Conservation (phyloP, 2,888 invertebrate genomes). For the Liodrosophila aerea region DNA sequence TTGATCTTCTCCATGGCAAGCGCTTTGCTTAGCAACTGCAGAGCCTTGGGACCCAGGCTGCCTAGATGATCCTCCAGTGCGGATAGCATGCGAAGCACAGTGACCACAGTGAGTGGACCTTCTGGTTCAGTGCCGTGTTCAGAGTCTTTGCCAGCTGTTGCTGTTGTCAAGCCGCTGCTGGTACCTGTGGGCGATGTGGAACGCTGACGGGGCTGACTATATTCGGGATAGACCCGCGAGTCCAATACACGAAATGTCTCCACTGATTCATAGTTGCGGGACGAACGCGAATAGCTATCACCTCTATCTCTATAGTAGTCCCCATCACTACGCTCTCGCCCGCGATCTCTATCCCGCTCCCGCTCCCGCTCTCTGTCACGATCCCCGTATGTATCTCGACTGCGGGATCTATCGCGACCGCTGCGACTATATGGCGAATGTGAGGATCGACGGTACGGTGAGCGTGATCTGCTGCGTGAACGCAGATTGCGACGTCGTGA, state of each 20-base stretch:
- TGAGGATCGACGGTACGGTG: constrained; percentile 43
- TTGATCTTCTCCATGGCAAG: constrained; percentile 89
- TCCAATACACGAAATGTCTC: constrained; percentile 78
- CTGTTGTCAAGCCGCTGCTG: background rate
- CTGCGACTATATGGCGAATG: constrained; percentile 47
- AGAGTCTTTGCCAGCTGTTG: constrained; percentile 50
- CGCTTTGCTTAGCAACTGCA: constrained; percentile 89
- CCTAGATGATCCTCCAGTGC: constrained; percentile 92
- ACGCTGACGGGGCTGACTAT: constrained; percentile 60
- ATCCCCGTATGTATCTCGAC: constrained; percentile 29
- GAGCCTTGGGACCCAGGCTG: constrained; percentile 91
- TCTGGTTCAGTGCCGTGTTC: constrained; percentile 66
- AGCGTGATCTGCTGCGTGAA: constrained; percentile 47
- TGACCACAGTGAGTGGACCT: constrained; percentile 85
- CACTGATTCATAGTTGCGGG: constrained; percentile 45
- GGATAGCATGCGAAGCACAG: constrained; percentile 88
- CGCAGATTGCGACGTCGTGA: constrained; percentile 28
- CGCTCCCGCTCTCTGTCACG: constrained; percentile 22
- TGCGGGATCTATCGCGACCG: constrained; percentile 37
- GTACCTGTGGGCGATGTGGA: constrained; percentile 34
- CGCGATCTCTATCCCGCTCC: constrained; percentile 19
- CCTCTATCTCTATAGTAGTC: constrained; percentile 26
- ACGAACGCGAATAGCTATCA: constrained; percentile 37
- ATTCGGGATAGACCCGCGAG: constrained; percentile 79
- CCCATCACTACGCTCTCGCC: background rate